Evolutionary conservation across 2,797 vertebrate genomes (phyloP).

Genomic region (Acestrorhynchus altus): DNA sequence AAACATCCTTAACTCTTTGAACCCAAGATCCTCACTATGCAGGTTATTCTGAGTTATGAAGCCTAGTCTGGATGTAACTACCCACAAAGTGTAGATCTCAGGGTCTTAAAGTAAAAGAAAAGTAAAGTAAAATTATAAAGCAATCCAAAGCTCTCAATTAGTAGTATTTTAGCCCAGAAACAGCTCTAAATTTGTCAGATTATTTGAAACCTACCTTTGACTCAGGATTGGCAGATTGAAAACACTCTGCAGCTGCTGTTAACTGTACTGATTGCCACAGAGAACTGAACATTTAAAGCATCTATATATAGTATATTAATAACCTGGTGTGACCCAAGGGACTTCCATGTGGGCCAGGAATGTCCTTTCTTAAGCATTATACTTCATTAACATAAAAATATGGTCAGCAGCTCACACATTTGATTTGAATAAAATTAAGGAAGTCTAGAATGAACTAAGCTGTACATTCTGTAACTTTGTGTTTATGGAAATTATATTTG

Average conservation of each 20-base stretch:
- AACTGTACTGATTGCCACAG: not conserved
- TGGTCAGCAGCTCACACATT: not conserved
- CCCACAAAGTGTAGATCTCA: too few species aligned
- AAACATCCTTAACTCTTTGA: too few species aligned
- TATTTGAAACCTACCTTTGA: conserved; percentile 3
- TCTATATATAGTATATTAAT: conserved; percentile 15
- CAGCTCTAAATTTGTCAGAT: not conserved
- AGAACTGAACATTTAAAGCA: conserved; percentile 7
- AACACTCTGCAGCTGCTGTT: not conserved
- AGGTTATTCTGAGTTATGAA: too few species aligned
- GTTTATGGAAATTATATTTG: not conserved
- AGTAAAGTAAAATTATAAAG: not conserved
- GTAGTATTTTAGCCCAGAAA: not conserved
- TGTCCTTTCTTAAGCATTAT: not conserved
- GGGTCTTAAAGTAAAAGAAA: not conserved
- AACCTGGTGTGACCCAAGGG: not conserved
- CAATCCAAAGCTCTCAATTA: not conserved
- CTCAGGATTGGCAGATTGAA: not conserved
- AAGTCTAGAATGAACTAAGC: conserved; percentile 5
- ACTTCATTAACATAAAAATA: not conserved
- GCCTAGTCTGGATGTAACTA: too few species aligned
- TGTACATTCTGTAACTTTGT: conserved; percentile 20
- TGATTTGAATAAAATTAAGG: conserved; percentile 40
- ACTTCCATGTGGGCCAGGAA: conserved; percentile 21
- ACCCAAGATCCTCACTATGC: too few species aligned